A percentile compares a stretch with the other conserved stretches of the same genome.
Conservation (phyloP, 2,888 invertebrate species). For the Antheraea assamensis region DNA sequence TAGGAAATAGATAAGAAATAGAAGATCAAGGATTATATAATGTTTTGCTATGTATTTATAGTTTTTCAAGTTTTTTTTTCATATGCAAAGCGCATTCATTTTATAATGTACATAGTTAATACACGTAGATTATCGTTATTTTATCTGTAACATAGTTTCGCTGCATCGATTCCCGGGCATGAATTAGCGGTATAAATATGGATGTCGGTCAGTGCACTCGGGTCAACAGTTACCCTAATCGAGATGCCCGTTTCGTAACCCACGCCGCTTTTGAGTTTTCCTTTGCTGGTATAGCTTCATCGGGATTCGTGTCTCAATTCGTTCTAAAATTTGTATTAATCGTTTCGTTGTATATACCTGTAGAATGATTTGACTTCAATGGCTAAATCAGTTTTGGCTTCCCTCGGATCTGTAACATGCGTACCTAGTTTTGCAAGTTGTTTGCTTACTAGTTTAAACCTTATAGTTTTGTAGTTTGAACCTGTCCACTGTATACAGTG, state of each 20-base stretch:
- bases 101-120: background rate
- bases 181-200: slow-evolving; percentile 78
- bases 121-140: background rate
- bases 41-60: background rate
- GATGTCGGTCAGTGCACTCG: slow-evolving; percentile 79
- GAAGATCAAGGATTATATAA: background rate
- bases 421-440: background rate
- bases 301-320: slow-evolving; percentile 19
- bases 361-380: background rate
- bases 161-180: slow-evolving; percentile 57
- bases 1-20: too few relatives aligned
- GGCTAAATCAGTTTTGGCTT: background rate
- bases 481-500: slow-evolving; percentile 55
- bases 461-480: background rate
- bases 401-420: background rate
- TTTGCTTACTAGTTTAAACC: background rate
- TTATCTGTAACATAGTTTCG: background rate
- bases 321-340: background rate
- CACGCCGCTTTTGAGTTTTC: slow-evolving; percentile 60
- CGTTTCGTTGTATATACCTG: background rate
- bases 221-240: slow-evolving; percentile 64
- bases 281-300: slow-evolving; percentile 52
- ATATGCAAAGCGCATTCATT: background rate
- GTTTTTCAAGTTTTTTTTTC: background rate
- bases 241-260: slow-evolving; percentile 70